Base-by-base conservation (phyloP, 2,888 invertebrate genomes). In the Dendrolimus houi region DNA sequence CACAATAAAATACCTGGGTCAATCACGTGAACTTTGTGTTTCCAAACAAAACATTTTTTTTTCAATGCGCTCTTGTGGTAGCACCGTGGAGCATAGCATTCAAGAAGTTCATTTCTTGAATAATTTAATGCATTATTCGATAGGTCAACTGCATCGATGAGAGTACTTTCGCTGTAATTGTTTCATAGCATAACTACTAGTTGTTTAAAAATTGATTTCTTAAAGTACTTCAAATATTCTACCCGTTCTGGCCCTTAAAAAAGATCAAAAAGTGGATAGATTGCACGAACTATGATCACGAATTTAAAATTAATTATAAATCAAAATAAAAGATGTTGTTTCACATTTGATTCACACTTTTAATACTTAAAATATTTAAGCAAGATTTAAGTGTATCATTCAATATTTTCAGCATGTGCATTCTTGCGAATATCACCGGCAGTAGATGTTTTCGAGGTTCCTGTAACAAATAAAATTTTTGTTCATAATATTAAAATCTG, bases 21-120 rank as follows among this genome's bases (percentile, higher is more conserved):
- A 90, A 93, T 93, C 93, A 93, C 93, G 93, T 93, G 93, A 93
- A 93, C 92, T 92, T 92, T 92, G 92, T 93, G 93, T 93, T 93
- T 92, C 90, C 92, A 93, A 93, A 93, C 93, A 93, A 93, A 93
- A 93, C 93, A 92, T 83, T 85, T 87, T 87, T 66, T 86, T 86
- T 81, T 80, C 69, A 76, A 74, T 75, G 71, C 75, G 67, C 74
- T 71, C 74, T 74, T 70, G 52, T 52, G 54, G 47, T 54, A 53
- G 53, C 29, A 29, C 52, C 65, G 67, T 63, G 66, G 67, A 69
- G 67, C 69, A 65, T 62, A 61, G 64, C 71, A 70, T 69, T 71
- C 67, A 69, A 64, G 68, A 70, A 72, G 69, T 70, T 72, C 65
- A 62, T 62, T 68, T 69, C 68, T 74, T 13, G 41, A 41, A 53